Evolutionary conservation across 2,797 vertebrate genomes (phyloP).

Genomic region (Iguana delicatissima): DNA sequence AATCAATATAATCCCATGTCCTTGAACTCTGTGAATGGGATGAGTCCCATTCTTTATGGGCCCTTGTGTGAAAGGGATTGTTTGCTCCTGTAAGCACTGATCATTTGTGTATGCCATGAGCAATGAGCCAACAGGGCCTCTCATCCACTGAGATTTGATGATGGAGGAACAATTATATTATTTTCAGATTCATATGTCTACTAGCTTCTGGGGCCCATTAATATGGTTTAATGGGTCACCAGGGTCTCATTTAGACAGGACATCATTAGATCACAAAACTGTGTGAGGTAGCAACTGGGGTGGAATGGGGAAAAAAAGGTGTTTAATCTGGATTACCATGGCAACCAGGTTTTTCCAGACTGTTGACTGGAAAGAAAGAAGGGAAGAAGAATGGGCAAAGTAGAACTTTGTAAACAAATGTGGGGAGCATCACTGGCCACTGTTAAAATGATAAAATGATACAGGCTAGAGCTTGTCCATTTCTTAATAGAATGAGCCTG

Average conservation of each 20-base stretch:
- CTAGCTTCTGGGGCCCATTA: constrained; percentile 17
- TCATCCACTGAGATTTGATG: background rate
- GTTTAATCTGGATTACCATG: background rate
- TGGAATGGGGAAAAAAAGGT: background rate
- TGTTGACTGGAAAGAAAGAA: background rate
- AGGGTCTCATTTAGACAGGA: constrained; percentile 32
- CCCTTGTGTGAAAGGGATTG: background rate
- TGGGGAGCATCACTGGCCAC: background rate
- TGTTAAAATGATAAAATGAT: constrained; percentile 3
- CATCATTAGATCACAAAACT: background rate
- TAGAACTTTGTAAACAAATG: background rate
- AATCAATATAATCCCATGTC: background rate
- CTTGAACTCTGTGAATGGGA: background rate
- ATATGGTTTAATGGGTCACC: background rate
- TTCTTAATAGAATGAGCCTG: background rate
- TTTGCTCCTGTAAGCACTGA: background rate
- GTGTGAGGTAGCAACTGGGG: background rate
- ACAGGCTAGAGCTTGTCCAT: background rate
- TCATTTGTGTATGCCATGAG: background rate
- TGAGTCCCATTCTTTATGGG: background rate
- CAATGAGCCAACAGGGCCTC: background rate
- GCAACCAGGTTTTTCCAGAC: background rate
- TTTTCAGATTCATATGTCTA: background rate
- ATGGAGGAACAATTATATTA: constrained; percentile 1
- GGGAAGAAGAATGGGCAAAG: background rate